Evolutionary conservation across 1,140 invertebrate species (phyloP), one percentile per base, ranked within the genome.

Genomic region (Coelopa frigida): DNA sequence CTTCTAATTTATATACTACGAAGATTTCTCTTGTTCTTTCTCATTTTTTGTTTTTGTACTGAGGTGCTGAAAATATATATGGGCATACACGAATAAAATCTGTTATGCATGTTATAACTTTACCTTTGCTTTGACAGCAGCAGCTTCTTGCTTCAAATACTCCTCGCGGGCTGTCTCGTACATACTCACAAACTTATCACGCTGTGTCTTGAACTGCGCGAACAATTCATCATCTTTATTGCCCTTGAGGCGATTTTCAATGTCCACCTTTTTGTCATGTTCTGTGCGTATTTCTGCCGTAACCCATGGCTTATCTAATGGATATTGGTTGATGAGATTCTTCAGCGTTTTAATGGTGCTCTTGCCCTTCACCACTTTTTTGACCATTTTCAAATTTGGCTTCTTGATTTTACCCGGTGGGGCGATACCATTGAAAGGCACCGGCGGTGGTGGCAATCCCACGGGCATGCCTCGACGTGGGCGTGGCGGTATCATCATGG

Each of bases 221-320:
- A 70, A 70, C 6, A 70, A 51, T 1, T 62, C 55, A 39, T 70
- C 67, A 35, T 70, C 58, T 35, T 70, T 70, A 41, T 70, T 63
- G 12, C 67, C 67, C 46, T 70, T 69, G 5, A 70, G 45, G 11
- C 59, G 55, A 52, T 69, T 68, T 44, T 66, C 61, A 26, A 69
- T 68, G 29, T 69, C 58, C 27, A 59, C 44, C 39, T 54, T 70
- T 35, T 59, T 63, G 3, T 51, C 51, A 37, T 69, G 55, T 8
- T 61, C 57, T 8, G 23, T 49, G 6, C 58, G 60, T 24, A 70
- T 64, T 39, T 68, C 61, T 15, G 62, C 57, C 8, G 54, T 64
- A 5, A 70, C 64, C 64, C 67, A 70, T 3, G 67, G 67, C 49
- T 69, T 69, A 17, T 68, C 64, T 18, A 70, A 55, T 17, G 63